Evolutionary conservation across 1,140 invertebrate species (phyloP), one percentile per base, ranked within the genome.

Genomic region (Anadara kagoshimensis): DNA sequence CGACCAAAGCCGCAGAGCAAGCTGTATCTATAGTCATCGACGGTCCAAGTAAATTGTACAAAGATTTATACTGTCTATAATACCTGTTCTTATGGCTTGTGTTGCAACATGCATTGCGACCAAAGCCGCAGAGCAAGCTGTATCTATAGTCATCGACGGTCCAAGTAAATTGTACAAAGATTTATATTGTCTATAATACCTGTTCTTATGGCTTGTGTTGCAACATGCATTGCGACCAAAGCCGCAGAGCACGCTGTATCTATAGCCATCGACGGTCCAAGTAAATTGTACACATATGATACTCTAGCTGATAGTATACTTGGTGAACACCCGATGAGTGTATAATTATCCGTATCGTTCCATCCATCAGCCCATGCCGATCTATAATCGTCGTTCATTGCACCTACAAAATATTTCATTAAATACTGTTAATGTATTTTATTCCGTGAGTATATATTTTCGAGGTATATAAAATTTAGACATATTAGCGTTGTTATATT

Each of bases 171-270:
- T n/a, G n/a, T n/a, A n/a, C n/a, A n/a, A n/a, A n/a, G n/a, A n/a
- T n/a, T n/a, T n/a, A n/a, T n/a, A 47, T 10, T 47, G 45, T 47
- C 16, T 18, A 20, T n/a, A 10, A 53, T 62, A 62, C 59, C 59
- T 20, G 20, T 24, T 26, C 12, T 62, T 26, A 83, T 26, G 5
- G 72, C 74, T 47, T 78, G 71, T 5, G 51, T 29, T 20, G 70
- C 80, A 14, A 72, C 51, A 45, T 83, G 80, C 7, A 80, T 72
- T 14, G 80, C 78, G 20, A 80, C 69, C 47, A 83, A 45, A 7
- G 78, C 63, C 36, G 82, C 78, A 2, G 82, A 80, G 64, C 82
- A 82, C 4, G 82, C 82, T 12, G 82, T 82, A 45, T 83, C 82
- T 24, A 83, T 56, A 14, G 71, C 51, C 63, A 83, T 68, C 22